phyloP scores from a whole-genome alignment of 1,140 invertebrate genomes.

The Dendrolimus punctatus region DNA sequence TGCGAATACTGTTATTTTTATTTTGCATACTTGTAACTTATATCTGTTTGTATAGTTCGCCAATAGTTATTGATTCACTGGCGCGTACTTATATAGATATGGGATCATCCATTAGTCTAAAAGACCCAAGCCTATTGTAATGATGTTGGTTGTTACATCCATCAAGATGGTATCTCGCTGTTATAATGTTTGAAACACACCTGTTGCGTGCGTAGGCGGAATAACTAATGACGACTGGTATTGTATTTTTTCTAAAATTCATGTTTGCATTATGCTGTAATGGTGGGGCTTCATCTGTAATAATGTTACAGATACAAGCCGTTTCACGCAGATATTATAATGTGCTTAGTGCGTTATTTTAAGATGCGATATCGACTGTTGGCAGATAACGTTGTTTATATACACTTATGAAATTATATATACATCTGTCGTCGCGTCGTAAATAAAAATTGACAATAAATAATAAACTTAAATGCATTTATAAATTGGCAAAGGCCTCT shows the following conservation, averaged over 20 bases:
- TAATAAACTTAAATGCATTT: no score
- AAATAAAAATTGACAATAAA: no score
- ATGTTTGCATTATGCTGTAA: neutral
- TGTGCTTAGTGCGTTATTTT: no score
- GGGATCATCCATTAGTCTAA: slow-evolving; percentile 52
- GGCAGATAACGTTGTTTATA: no score
- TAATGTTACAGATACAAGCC: no score
- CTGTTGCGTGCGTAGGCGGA: slow-evolving; percentile 35
- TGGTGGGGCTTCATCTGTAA: no score
- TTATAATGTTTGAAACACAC: slow-evolving; percentile 54
- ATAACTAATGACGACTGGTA: slow-evolving; percentile 30
- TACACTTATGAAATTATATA: no score
- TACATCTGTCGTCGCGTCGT: no score
- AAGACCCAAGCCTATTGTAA: slow-evolving; percentile 55
- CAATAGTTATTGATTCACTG: slow-evolving; percentile 32
- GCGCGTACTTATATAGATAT: slow-evolving; percentile 19
- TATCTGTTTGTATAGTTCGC: slow-evolving; percentile 47
- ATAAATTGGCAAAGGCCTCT: no score
- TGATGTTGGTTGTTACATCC: slow-evolving; percentile 45
- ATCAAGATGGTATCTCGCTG: slow-evolving; percentile 57
- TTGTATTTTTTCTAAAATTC: neutral
- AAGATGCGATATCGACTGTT: no score
- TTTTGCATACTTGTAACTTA: slow-evolving; percentile 24
- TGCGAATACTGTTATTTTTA: slow-evolving; percentile 57
- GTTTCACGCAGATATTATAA: no score